Percentiles rank a stretch among this genome's conserved stretches.
Evolutionary conservation across 2,113 vertebrate genomes (phyloP).

Genomic region (Campylomormyrus numenius): DNA sequence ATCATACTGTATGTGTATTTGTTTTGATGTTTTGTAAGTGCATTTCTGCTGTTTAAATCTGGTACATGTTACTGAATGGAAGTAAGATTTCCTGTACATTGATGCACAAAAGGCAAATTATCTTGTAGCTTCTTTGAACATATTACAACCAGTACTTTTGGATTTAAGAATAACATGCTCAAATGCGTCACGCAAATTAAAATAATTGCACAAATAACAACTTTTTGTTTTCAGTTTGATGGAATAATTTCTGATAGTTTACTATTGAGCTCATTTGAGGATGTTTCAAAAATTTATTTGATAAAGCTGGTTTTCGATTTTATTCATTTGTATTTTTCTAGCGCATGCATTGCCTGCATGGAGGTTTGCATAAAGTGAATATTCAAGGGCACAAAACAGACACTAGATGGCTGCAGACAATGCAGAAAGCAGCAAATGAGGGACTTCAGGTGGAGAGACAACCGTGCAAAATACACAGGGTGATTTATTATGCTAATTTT

Average conservation of each 20-base stretch:
- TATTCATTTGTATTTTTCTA: neutral
- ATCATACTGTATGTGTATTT: neutral
- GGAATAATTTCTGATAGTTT: neutral
- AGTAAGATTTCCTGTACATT: neutral
- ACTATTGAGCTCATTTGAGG: neutral
- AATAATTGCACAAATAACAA: neutral
- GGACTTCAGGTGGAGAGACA: conserved; percentile 26
- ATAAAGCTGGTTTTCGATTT: neutral
- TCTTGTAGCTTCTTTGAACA: neutral
- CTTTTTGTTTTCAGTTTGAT: neutral
- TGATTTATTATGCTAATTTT: neutral
- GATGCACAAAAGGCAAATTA: neutral
- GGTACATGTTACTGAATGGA: neutral
- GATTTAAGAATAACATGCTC: neutral
- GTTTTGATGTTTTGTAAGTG: neutral
- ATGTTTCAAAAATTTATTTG: neutral
- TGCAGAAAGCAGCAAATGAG: conserved; percentile 62
- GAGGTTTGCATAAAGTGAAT: conserved; percentile 30
- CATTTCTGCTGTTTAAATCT: neutral
- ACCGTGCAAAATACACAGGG: neutral
- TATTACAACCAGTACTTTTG: neutral
- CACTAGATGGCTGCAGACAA: conserved; percentile 77
- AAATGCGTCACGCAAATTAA: neutral
- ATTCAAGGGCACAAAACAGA: conserved; percentile 62
- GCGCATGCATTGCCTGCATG: neutral